Base-by-base conservation (phyloP, 2,113 vertebrate species). In the Numenius arquata region DNA sequence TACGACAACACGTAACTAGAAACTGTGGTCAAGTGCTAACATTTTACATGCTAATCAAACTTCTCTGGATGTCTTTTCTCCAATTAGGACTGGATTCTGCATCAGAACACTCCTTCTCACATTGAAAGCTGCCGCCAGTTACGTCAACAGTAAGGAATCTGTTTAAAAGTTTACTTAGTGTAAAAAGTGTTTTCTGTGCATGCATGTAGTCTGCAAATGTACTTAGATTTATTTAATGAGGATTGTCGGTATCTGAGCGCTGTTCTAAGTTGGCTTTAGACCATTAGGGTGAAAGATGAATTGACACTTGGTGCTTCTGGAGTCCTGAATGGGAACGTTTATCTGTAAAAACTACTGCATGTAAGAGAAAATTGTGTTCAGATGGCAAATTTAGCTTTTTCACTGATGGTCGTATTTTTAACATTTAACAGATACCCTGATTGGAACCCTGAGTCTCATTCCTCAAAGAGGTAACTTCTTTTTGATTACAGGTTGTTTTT, bases 41-140 rank as follows among this genome's bases (percentile, higher is more conserved):
- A 0, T 7, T 27, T 16, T 4, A 1, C 22, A 0, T 2, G 0
- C 68, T 70, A 26, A 78, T 22, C 40, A 8, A 2, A 1, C 18
- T 45, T 67, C 36, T 53, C 43, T 47, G 32, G 16, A 3, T 93
- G 32, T 97, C 77, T 65, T 94, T 95, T 96, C 78, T 95, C 78
- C 32, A 53, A 47, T 59, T 95, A 99, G 99, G 98, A 99, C 63
- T 99, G 99, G 99, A 98, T 99, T 89, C 95, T 98, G 85, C 99
- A 99, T 96, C 99, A 99, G 98, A 99, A 99, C 95, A 98, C 98
- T 56, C 97, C 93, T 27, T 90, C 98, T 41, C 99, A 99, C 94
- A 98, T 99, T 30, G 98, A 98, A 75, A 99, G 95, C 95, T 99
- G 99, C 96, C 98, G 98, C 86, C 92, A 98, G 50, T 97, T 99